Conservation (phyloP, 1,140 invertebrate species). For the Drosophila pachea region DNA sequence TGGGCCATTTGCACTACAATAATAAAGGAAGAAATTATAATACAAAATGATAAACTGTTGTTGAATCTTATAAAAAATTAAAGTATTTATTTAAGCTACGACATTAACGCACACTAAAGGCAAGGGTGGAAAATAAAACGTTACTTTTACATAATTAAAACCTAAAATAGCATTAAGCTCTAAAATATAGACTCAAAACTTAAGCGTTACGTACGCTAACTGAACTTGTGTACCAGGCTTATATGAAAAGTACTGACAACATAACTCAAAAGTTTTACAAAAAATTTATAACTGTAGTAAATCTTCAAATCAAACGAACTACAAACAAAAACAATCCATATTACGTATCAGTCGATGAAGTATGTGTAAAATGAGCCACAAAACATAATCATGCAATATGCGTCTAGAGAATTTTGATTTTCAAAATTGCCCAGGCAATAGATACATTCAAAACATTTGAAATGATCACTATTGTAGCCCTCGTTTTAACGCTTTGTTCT, state of each 20-base stretch:
- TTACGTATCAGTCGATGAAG: conserved; percentile 67
- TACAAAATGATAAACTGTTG: conserved; percentile 15
- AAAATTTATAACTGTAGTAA: conserved; percentile 41
- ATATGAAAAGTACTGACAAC: conserved; percentile 44
- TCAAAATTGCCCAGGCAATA: conserved; percentile 25
- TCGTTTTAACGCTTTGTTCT: conserved; percentile 48
- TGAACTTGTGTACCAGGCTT: conserved; percentile 35
- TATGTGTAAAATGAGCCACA: conserved; percentile 58
- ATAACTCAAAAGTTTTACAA: conserved; percentile 54
- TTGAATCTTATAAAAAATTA: conserved; percentile 39
- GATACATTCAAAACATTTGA: conserved; percentile 12
- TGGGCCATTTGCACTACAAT: conserved; percentile 50
- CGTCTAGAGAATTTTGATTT: conserved; percentile 28
- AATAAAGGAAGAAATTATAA: conserved; percentile 10
- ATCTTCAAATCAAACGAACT: conserved; percentile 29
- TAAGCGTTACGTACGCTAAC: conserved; percentile 42
- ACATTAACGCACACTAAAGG: conserved; percentile 49
- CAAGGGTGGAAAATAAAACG: conserved; percentile 7
- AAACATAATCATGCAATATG: conserved; percentile 33
- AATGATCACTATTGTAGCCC: conserved; percentile 26
- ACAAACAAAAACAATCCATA: conserved; percentile 28
- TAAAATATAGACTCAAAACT: no score
- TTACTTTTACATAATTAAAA: conserved; percentile 12
- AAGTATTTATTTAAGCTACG: conserved; percentile 68
- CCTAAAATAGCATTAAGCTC: no score